Evolutionary conservation across 2,888 invertebrate species (phyloP).

Genomic region (Harpalus rubripes): DNA sequence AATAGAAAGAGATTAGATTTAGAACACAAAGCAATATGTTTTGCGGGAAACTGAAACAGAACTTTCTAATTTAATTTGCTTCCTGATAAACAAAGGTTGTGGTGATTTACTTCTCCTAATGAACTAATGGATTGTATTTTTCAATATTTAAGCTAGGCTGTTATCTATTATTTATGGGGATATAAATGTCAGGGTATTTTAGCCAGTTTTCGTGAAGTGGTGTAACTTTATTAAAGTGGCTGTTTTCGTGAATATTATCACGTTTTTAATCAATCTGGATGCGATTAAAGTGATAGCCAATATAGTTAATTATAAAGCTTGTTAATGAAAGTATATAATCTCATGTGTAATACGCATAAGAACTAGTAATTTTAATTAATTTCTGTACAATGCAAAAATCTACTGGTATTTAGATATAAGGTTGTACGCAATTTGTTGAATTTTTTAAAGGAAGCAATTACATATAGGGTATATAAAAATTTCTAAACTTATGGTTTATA

Average conservation of each 20-base stretch:
- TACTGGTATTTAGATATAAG: too few species aligned
- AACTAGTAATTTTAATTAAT: too few species aligned
- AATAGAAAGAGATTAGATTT: constrained; percentile 52
- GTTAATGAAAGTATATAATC: neutral
- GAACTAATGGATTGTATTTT: constrained; percentile 19
- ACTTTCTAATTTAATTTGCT: constrained; percentile 45
- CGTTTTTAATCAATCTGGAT: neutral
- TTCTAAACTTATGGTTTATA: too few species aligned
- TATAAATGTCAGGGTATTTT: neutral
- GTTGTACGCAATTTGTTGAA: too few species aligned
- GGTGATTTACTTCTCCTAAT: constrained; percentile 35
- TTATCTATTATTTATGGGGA: neutral
- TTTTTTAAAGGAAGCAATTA: too few species aligned
- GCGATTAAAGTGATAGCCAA: neutral
- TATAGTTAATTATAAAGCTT: neutral
- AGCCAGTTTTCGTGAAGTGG: neutral
- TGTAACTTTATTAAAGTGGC: neutral
- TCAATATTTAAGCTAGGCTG: neutral
- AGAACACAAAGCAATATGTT: constrained; percentile 36
- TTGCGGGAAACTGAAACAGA: constrained; percentile 31
- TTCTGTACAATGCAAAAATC: too few species aligned
- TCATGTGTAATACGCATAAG: neutral
- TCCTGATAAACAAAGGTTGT: constrained; percentile 33
- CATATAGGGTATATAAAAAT: too few species aligned
- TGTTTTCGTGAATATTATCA: neutral